phyloP scores from a whole-genome alignment of 2,888 invertebrate species.

The Oligia latruncula region DNA sequence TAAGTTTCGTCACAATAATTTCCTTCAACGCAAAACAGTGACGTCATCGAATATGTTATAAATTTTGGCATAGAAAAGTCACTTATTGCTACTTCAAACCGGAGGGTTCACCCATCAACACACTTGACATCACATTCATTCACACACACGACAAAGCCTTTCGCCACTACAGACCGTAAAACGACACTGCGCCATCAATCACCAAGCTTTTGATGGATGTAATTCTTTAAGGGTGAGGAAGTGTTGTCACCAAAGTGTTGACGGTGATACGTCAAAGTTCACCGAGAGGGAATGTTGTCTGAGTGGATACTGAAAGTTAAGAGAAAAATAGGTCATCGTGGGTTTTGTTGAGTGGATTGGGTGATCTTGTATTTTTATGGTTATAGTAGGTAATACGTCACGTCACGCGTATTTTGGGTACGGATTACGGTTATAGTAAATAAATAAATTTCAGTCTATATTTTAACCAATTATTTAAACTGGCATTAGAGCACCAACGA shows the following conservation, averaged over 20 bases:
- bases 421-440: no score
- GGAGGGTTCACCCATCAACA: constrained; percentile 3
- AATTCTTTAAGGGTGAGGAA: constrained; percentile 46
- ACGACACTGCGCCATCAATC: constrained; percentile 59
- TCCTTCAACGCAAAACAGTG: neutral
- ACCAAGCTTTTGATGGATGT: constrained; percentile 60
- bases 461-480: no score
- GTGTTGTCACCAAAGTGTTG: constrained; percentile 26
- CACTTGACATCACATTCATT: constrained; percentile 19
- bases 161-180: constrained; percentile 19
- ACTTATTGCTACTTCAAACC: neutral
- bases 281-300: constrained; percentile 1
- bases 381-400: no score
- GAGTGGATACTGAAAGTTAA: neutral
- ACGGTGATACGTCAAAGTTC: constrained; percentile 34
- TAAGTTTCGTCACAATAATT: neutral
- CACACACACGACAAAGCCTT: constrained; percentile 23
- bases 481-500: no score
- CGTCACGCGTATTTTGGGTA: no score
- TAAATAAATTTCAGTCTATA: no score
- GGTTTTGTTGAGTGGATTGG: neutral
- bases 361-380: no score
- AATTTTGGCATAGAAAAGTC: neutral
- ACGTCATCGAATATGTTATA: neutral
- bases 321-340: neutral